These are phyloP conservation scores for Eospalax fontanierii DNA, from an alignment of 2,797 vertebrate species.

Conservation along the genomic window DNA sequence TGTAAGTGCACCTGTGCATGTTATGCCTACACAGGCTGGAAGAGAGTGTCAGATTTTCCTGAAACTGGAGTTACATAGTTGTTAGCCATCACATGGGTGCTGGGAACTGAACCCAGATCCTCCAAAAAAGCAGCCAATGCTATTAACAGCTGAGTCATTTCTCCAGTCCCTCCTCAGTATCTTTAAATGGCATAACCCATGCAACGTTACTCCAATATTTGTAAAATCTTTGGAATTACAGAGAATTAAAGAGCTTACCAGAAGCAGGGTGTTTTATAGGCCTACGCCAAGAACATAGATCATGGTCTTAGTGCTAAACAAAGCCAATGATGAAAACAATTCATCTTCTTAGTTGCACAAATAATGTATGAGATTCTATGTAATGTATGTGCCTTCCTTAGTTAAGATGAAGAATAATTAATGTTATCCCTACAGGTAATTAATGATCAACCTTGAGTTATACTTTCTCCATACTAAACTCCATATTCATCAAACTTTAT, in stretches of 20 bases:
- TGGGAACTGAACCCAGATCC: no score
- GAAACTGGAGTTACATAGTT: no score
- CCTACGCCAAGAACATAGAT: not conserved
- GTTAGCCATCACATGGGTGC: no score
- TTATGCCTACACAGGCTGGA: no score
- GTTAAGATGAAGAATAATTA: slow-evolving; percentile 43
- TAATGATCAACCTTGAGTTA: slow-evolving; percentile 8
- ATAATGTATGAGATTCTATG: slow-evolving; percentile 18
- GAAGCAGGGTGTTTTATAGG: slow-evolving; percentile 8
- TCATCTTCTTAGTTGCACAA: not conserved
- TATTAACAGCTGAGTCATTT: no score
- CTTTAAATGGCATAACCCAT: slow-evolving; percentile 50
- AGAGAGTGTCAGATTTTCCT: no score
- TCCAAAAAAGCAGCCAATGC: no score
- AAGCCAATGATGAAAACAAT: slow-evolving; percentile 37
- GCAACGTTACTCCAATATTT: not conserved
- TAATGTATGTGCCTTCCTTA: not conserved
- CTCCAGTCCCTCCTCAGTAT: not conserved
- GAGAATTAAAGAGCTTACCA: slow-evolving; percentile 44
- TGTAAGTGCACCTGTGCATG: no score
- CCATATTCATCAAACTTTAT: slow-evolving; percentile 42
- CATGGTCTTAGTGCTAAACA: slow-evolving; percentile 23
- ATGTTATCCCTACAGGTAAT: not conserved
- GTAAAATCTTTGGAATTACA: slow-evolving; percentile 25
- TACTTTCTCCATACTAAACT: slow-evolving; percentile 30